Evolutionary conservation across 2,888 invertebrate genomes (phyloP).

Genomic region (Hermodice carunculata): DNA sequence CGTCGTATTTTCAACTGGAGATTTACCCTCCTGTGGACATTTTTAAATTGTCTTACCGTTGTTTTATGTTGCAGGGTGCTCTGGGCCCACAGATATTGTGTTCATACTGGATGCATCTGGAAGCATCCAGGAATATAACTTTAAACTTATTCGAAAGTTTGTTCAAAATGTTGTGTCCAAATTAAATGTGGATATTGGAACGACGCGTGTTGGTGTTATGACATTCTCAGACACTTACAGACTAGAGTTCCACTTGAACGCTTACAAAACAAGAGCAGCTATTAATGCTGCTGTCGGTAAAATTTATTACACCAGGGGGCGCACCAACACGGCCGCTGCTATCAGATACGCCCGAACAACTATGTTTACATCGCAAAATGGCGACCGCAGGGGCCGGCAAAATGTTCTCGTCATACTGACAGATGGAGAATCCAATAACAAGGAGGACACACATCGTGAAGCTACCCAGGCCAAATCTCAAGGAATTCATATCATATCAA

Average conservation of each 20-base stretch:
- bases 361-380: conserved; percentile 12
- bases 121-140: conserved; percentile 2
- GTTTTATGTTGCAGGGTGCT: not conserved
- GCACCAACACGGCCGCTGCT: conserved; percentile 27
- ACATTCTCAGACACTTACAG: conserved; percentile 25
- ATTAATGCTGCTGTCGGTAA: conserved; percentile 4
- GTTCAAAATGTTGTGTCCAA: conserved; percentile 17
- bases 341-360: conserved; percentile 7
- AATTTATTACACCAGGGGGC: conserved; percentile 17
- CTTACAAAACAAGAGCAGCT: conserved; percentile 5
- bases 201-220: conserved; percentile 25
- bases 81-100: not conserved
- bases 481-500: conserved; percentile 23
- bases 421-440: conserved; percentile 24
- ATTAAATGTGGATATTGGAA: conserved; percentile 20
- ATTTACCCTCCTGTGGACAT: too few relatives aligned
- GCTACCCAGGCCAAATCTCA: conserved; percentile 8
- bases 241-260: conserved; percentile 17
- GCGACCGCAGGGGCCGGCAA: not conserved
- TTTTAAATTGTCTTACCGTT: too few relatives aligned
- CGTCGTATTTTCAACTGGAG: too few relatives aligned
- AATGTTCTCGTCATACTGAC: conserved; percentile 22
- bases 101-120: conserved; percentile 7
- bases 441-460: conserved; percentile 5
- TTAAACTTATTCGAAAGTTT: conserved; percentile 15